Base-by-base conservation (phyloP, 1,140 invertebrate species). In the Lordiphosa clarofinis region DNA sequence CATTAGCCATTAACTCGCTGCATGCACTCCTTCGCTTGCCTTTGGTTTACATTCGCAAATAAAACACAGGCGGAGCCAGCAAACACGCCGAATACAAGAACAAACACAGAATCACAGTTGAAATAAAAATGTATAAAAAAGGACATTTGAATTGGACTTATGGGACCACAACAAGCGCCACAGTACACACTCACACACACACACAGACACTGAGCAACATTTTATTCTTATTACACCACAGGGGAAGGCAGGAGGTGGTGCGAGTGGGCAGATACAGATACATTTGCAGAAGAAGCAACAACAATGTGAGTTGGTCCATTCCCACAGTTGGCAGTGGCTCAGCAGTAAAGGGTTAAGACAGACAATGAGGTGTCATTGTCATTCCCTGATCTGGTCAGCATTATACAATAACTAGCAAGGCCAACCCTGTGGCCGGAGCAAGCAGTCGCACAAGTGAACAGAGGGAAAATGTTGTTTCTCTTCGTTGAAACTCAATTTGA, bases 61-160 rank as follows among this genome's bases (percentile, higher is more conserved):
- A 84, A 84, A 84, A 84, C 79, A 78, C 78, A 84, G 57, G 62
- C 57, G 40, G 36, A 66, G 46, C 37, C 38, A 50, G 48, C 57
- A 44, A 38, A 36, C 10, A 11, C 46, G 56, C 54, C 47, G 31
- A 28, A 48, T 48, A 59, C 52, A 44, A 65, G 68, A 56, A 55
- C 73, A 63, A 57, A 62, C 59, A 73, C 54, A 63, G 72, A 84
- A 86, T 86, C 78, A 84, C 78, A 73, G 78, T 86, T 84, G 78
- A 86, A 86, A 84, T 84, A 82, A 84, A 84, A 82, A 82, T 76
- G 78, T 84, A 84, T 84, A 84, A 84, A 84, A 84, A 84, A 84
- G 79, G 78, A 84, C 78, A 84, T 84, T 84, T 84, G 78, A 84
- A 84, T 84, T 86, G 78, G 78, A 84, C 78, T 84, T 84, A 84